A percentile compares a stretch with the other conserved stretches of the same genome.
Evolutionary conservation across 2,797 vertebrate genomes (phyloP).

Genomic region (Rhinophrynus dorsalis): DNA sequence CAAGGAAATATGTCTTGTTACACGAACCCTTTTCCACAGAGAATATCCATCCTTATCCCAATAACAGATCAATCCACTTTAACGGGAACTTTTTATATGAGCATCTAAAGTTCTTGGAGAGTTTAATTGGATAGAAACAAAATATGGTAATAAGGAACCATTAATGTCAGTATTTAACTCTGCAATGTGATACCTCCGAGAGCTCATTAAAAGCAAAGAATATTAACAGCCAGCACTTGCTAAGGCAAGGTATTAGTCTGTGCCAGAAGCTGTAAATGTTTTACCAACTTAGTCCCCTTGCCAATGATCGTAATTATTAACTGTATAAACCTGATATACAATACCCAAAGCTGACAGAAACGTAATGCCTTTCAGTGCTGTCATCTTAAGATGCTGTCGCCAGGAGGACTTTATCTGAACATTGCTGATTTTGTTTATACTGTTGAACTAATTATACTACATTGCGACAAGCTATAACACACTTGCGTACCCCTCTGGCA

Average conservation of each 20-base stretch:
- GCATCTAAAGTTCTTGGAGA: constrained; percentile 41
- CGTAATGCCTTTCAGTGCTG: not conserved
- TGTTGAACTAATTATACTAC: not conserved
- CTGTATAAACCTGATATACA: constrained; percentile 3
- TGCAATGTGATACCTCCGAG: constrained; percentile 40
- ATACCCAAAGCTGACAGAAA: constrained; percentile 24
- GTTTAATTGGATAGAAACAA: constrained; percentile 45
- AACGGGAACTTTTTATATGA: constrained; percentile 26
- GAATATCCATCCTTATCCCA: constrained; percentile 15
- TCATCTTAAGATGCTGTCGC: constrained; percentile 6
- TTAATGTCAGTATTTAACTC: constrained; percentile 48
- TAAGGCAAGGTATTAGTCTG: constrained; percentile 18
- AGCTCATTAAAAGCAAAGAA: constrained; percentile 45
- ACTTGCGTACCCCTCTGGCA: too few species aligned
- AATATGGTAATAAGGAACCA: constrained; percentile 48
- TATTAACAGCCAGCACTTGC: constrained; percentile 38
- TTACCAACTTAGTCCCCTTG: constrained; percentile 37
- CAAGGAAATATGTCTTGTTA: not conserved
- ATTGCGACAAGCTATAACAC: not conserved
- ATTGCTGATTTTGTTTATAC: not conserved
- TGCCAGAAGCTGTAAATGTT: constrained; percentile 47
- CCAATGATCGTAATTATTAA: constrained; percentile 36
- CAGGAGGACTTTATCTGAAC: not conserved
- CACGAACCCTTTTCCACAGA: not conserved
- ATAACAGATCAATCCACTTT: constrained; percentile 30